phyloP scores from a whole-genome alignment of 2,113 vertebrate genomes.

The Cyanistes caeruleus region DNA sequence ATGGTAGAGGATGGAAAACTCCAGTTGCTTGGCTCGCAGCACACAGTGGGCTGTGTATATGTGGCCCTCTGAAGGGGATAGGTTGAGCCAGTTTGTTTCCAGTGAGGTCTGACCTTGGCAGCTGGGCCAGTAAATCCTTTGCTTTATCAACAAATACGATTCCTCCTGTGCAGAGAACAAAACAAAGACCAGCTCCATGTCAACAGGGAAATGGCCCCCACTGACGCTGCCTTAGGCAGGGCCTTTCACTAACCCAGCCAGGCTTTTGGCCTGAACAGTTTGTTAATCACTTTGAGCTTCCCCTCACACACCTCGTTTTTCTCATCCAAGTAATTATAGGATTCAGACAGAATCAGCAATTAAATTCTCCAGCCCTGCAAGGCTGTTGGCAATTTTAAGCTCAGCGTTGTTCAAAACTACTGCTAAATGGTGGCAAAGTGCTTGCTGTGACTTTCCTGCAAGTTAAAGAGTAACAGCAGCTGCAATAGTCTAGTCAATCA shows the following conservation, averaged over 20 bases:
- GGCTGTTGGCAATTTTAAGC: neutral
- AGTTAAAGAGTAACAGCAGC: conserved; percentile 5
- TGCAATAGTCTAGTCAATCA: neutral
- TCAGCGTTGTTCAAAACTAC: neutral
- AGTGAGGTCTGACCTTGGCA: neutral
- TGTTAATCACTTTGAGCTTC: neutral
- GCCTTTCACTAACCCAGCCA: neutral
- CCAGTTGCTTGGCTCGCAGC: neutral
- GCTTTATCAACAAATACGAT: neutral
- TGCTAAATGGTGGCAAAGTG: neutral
- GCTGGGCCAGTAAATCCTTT: neutral
- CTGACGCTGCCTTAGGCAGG: neutral
- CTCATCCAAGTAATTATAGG: neutral
- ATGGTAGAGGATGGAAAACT: neutral
- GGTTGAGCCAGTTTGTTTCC: neutral
- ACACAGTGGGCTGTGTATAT: neutral
- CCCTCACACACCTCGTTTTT: neutral
- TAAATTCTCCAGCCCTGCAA: neutral
- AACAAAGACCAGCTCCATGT: neutral
- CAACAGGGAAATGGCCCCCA: neutral
- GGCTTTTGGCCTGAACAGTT: neutral
- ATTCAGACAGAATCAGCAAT: neutral
- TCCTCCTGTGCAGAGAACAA: neutral
- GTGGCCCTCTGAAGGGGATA: neutral
- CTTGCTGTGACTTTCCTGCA: neutral